phyloP scores from a whole-genome alignment of 2,888 invertebrate genomes.

The Falcaria lacertinaria region DNA sequence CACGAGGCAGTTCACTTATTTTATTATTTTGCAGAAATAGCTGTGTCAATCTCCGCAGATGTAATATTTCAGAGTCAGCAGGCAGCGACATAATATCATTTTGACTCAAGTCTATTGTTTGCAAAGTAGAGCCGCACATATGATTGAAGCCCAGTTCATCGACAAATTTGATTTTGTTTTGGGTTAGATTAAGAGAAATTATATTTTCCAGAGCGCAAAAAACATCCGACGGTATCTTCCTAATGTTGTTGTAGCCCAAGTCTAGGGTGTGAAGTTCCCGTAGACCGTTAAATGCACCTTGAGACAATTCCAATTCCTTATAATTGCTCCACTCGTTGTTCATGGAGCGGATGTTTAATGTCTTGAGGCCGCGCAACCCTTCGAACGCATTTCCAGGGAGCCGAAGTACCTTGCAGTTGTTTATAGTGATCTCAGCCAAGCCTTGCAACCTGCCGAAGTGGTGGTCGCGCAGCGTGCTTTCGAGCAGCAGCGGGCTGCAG shows the following conservation, averaged over 20 bases:
- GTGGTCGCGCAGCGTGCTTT: constrained; percentile 87
- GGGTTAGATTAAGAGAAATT: constrained; percentile 90
- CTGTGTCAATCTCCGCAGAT: constrained; percentile 87
- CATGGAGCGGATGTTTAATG: constrained; percentile 87
- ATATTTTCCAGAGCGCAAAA: constrained; percentile 90
- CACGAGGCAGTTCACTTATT: constrained; percentile 86
- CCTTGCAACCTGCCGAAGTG: constrained; percentile 87
- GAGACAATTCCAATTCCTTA: constrained; percentile 85
- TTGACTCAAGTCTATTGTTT: constrained; percentile 88
- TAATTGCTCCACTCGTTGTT: constrained; percentile 88
- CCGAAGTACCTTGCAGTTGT: constrained; percentile 88
- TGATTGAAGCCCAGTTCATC: constrained; percentile 86
- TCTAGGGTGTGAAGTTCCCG: constrained; percentile 89
- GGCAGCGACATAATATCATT: constrained; percentile 88
- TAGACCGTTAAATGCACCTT: constrained; percentile 86
- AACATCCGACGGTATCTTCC: constrained; percentile 87
- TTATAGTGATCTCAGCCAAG: constrained; percentile 87
- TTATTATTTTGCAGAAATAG: constrained; percentile 91
- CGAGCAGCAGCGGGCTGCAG: constrained; percentile 81
- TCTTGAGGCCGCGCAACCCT: constrained; percentile 88
- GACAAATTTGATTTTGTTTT: constrained; percentile 89
- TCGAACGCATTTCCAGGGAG: constrained; percentile 89
- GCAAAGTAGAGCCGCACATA: constrained; percentile 84
- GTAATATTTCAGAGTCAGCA: constrained; percentile 87
- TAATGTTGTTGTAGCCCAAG: constrained; percentile 89